These are phyloP conservation scores for Ptychadena robeensis DNA, from an alignment of 2,797 vertebrate genomes.

Conservation along the genomic window DNA sequence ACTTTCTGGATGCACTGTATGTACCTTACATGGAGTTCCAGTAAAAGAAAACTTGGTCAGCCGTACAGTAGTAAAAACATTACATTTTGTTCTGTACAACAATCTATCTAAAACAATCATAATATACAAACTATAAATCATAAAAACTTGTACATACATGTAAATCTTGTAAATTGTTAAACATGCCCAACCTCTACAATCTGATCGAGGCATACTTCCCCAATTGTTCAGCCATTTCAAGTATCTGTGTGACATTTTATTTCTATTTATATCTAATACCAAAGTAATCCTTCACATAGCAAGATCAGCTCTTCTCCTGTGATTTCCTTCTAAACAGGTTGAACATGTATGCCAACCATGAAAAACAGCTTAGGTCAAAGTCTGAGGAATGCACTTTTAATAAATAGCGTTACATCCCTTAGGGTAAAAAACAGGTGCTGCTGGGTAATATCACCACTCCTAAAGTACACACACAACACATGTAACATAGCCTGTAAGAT, in stretches of 20 bases:
- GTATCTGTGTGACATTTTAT: slow-evolving; percentile 8
- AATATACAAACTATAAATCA: no score
- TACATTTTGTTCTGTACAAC: no score
- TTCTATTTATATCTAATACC: not conserved
- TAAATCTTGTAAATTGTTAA: not conserved
- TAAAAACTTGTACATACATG: no score
- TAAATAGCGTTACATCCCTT: slow-evolving; percentile 7
- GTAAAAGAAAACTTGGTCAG: no score
- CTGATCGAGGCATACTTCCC: not conserved
- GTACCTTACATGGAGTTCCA: no score
- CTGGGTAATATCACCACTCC: slow-evolving; percentile 1
- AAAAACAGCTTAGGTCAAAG: not conserved
- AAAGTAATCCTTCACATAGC: not conserved
- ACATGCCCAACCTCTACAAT: not conserved
- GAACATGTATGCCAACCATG: slow-evolving; percentile 16
- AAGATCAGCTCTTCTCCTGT: not conserved
- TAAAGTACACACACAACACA: not conserved
- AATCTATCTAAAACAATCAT: no score
- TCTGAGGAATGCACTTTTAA: slow-evolving; percentile 22
- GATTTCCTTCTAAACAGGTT: slow-evolving; percentile 17
- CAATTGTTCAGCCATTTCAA: not conserved
- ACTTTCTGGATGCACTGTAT: no score
- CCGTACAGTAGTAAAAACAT: no score
- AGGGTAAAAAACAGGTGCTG: slow-evolving; percentile 24
- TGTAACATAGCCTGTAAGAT: not conserved